phyloP scores from a whole-genome alignment of 1,140 invertebrate genomes.

The Drosophila santomea region DNA sequence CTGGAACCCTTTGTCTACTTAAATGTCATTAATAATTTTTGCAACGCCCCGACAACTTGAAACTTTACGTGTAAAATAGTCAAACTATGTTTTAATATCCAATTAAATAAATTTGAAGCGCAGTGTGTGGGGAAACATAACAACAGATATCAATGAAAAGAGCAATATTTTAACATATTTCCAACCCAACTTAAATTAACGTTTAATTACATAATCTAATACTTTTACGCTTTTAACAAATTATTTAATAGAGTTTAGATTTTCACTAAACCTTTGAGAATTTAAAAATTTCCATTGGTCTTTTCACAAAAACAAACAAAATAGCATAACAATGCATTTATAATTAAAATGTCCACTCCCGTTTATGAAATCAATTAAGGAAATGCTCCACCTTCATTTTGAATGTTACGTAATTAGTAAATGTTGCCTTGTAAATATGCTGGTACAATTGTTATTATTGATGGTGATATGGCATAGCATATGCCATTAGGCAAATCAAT shows the following conservation, averaged over 20 bases:
- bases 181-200: not conserved
- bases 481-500: slow-evolving; percentile 73
- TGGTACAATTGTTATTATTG: slow-evolving; percentile 21
- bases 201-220: too few relatives aligned
- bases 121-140: slow-evolving; percentile 14
- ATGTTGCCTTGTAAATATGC: slow-evolving; percentile 6
- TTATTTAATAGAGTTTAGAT: not conserved
- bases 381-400: slow-evolving; percentile 17
- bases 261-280: not conserved
- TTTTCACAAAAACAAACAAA: slow-evolving; percentile 1
- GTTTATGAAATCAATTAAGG: slow-evolving; percentile 26
- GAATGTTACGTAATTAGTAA: slow-evolving; percentile 61
- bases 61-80: slow-evolving; percentile 72
- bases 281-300: not conserved
- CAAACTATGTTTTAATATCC: slow-evolving; percentile 77
- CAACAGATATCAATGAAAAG: not conserved
- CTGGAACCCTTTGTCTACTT: slow-evolving; percentile 10
- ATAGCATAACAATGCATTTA: slow-evolving; percentile 7
- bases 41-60: slow-evolving; percentile 64
- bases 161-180: not conserved
- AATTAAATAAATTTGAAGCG: slow-evolving; percentile 70
- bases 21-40: slow-evolving; percentile 80
- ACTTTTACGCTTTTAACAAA: too few relatives aligned
- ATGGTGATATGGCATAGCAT: slow-evolving; percentile 22
- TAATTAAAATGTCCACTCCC: slow-evolving; percentile 61